phyloP scores from a whole-genome alignment of 2,888 invertebrate genomes.

The Ctena decussata region DNA sequence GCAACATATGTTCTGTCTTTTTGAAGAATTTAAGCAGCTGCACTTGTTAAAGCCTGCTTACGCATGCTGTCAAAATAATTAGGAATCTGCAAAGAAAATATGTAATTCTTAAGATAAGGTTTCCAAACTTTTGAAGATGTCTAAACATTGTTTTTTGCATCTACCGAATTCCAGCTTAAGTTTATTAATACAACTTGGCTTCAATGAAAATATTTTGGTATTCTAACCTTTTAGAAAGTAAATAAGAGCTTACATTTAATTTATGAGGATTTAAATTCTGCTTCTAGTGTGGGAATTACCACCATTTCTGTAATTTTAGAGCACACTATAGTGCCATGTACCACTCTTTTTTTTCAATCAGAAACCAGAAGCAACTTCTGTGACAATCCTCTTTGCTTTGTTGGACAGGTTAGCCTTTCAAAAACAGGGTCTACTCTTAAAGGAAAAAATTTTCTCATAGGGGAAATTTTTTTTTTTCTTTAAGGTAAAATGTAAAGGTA shows the following conservation, averaged over 20 bases:
- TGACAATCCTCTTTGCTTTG: too few species aligned
- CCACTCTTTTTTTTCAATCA: too few species aligned
- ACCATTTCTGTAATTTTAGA: too few species aligned
- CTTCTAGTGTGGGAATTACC: too few species aligned
- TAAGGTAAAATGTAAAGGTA: too few species aligned
- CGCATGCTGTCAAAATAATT: not conserved
- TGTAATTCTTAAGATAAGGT: not conserved
- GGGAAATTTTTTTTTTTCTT: too few species aligned
- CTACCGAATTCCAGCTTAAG: not conserved
- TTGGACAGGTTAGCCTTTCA: too few species aligned
- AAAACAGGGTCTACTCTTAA: too few species aligned
- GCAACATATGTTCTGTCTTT: slow-evolving; percentile 3
- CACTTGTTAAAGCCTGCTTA: not conserved
- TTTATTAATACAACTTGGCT: not conserved
- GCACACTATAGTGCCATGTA: too few species aligned
- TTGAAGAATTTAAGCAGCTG: not conserved
- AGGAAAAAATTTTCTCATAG: too few species aligned
- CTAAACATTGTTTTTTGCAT: too few species aligned
- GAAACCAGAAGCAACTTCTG: too few species aligned
- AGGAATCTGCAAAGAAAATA: not conserved
- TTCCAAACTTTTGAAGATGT: not conserved
- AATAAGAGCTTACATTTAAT: not conserved
- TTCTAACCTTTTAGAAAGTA: not conserved
- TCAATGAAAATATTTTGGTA: not conserved
- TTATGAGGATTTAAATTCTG: not conserved